Evolutionary conservation across 2,888 invertebrate species (phyloP).

Genomic region (Leptinotarsa rubiginosa): DNA sequence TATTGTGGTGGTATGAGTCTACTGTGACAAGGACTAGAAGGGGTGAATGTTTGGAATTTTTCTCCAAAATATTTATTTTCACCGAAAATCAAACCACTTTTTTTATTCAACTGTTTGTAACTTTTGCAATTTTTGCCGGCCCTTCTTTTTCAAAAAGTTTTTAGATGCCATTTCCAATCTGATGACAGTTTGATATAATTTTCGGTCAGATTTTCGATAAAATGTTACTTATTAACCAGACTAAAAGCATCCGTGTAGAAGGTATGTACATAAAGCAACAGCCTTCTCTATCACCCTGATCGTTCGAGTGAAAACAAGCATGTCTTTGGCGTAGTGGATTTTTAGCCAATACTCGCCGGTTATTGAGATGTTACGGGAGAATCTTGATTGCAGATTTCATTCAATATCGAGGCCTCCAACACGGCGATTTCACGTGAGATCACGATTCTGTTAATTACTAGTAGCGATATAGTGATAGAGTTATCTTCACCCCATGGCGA

Average conservation of each 20-base stretch:
- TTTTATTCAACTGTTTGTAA: too few relatives aligned
- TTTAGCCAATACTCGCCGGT: conserved; percentile 46
- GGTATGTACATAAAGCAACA: conserved; percentile 48
- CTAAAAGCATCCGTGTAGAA: conserved; percentile 43
- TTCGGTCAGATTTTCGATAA: too few relatives aligned
- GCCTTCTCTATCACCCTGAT: conserved; percentile 48
- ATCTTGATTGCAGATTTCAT: conserved; percentile 60
- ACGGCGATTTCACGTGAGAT: conserved; percentile 59
- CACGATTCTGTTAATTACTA: conserved; percentile 63
- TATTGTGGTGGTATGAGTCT: too few relatives aligned
- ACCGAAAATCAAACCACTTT: too few relatives aligned
- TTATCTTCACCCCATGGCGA: conserved; percentile 50
- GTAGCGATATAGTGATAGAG: conserved; percentile 54
- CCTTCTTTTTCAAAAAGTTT: too few relatives aligned
- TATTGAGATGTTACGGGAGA: conserved; percentile 60
- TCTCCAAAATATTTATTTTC: too few relatives aligned
- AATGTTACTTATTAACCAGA: too few relatives aligned
- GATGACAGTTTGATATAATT: too few relatives aligned
- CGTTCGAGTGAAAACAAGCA: conserved; percentile 50
- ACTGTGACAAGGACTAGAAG: too few relatives aligned
- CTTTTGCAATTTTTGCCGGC: too few relatives aligned
- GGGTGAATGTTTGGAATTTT: too few relatives aligned
- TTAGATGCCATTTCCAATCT: too few relatives aligned
- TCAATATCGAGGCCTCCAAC: conserved; percentile 59
- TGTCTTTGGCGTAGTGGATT: conserved; percentile 47